phyloP scores from a whole-genome alignment of 2,888 invertebrate genomes.

The Drosophila neotestacea region DNA sequence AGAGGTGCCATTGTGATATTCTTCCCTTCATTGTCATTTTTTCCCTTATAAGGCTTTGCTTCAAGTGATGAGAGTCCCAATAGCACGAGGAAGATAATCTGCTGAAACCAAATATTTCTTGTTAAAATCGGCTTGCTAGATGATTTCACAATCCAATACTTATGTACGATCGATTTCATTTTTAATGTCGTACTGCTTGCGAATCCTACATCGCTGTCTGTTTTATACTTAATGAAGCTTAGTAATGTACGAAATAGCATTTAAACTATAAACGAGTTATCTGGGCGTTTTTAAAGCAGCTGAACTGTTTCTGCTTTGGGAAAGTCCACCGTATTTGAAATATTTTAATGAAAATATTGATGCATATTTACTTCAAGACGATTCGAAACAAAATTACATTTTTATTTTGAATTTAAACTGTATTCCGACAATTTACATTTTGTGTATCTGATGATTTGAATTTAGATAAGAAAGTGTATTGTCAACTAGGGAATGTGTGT shows the following conservation, averaged over 20 bases:
- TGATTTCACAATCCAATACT: conserved; percentile 38
- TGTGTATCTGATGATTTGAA: no score
- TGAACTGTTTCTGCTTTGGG: no score
- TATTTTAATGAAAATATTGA: no score
- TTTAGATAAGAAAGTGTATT: neutral
- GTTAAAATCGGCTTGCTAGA: neutral
- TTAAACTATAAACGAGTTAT: no score
- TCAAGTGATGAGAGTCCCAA: conserved; percentile 4
- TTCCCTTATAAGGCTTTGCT: neutral
- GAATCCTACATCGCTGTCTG: conserved; percentile 16
- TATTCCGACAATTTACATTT: no score
- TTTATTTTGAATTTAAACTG: no score
- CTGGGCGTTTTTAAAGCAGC: no score
- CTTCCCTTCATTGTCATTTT: neutral
- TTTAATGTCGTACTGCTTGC: conserved; percentile 44
- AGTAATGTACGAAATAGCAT: no score
- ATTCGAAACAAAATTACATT: no score
- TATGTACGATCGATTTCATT: conserved; percentile 63
- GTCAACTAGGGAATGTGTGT: neutral
- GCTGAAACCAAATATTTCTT: neutral
- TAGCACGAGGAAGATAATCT: conserved; percentile 33
- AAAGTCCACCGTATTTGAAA: no score
- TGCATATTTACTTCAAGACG: no score
- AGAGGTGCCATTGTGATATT: neutral
- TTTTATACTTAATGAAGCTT: no score